Evolutionary conservation across 1,140 invertebrate species (phyloP).

Genomic region (Rhagoletis pomonella): DNA sequence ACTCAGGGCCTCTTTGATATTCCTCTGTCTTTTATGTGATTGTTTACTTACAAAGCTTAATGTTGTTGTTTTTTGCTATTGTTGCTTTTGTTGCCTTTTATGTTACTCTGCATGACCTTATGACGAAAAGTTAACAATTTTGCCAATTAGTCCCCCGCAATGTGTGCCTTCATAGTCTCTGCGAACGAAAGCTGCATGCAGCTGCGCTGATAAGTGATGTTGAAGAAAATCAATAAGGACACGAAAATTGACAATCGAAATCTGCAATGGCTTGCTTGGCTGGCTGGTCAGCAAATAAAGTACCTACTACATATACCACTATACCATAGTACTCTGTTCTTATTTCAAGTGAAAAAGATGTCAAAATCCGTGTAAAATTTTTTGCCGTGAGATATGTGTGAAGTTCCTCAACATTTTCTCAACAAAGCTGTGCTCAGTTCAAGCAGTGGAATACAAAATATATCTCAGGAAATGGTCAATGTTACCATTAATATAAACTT

Average conservation of each 20-base stretch:
- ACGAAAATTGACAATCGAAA: neutral
- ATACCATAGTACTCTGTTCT: no score
- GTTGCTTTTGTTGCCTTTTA: neutral
- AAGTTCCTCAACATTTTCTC: no score
- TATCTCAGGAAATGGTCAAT: no score
- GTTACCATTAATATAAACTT: no score
- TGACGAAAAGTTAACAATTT: slow-evolving; percentile 45
- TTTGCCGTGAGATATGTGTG: no score
- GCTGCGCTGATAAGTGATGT: neutral
- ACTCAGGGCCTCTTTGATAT: neutral
- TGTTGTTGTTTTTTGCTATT: neutral
- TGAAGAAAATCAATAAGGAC: neutral
- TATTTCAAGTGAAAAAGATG: no score
- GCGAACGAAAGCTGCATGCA: neutral
- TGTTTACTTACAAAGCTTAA: neutral
- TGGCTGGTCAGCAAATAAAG: no score
- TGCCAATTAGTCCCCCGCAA: slow-evolving; percentile 51
- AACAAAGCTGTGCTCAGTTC: no score
- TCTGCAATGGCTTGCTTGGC: neutral
- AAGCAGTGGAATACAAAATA: no score
- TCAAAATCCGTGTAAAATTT: no score
- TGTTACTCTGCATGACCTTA: slow-evolving; percentile 9
- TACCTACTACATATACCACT: no score
- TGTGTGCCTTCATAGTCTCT: neutral
- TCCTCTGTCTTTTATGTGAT: neutral